phyloP scores from a whole-genome alignment of 1,140 invertebrate species.

The Rhopalosiphum maidis region DNA sequence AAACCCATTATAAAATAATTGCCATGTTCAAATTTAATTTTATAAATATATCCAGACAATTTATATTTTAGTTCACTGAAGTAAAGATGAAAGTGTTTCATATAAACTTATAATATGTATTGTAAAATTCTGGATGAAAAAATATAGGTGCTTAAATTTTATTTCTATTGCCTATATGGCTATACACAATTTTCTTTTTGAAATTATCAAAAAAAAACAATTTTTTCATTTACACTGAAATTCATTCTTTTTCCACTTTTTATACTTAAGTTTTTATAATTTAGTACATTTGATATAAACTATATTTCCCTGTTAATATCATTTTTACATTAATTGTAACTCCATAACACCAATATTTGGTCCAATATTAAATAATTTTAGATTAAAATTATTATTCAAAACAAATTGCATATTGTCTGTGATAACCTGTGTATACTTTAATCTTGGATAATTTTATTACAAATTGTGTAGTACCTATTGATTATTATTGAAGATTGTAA shows the following conservation, averaged over 20 bases:
- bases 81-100: not conserved
- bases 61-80: not conserved
- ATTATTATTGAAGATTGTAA: not conserved
- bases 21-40: not conserved
- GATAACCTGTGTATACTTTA: not conserved
- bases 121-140: too few species aligned
- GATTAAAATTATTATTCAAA: constrained; percentile 27
- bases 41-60: not conserved
- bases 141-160: not conserved
- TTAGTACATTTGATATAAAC: not conserved
- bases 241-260: not conserved
- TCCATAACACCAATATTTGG: not conserved
- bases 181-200: not conserved
- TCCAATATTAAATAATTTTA: constrained; percentile 10
- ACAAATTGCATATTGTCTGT: not conserved
- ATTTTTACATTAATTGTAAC: not conserved
- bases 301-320: not conserved
- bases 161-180: not conserved
- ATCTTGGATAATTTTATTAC: not conserved
- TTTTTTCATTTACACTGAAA: not conserved
- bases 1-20: not conserved
- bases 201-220: not conserved
- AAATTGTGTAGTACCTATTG: not conserved
- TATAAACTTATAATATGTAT: not conserved
- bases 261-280: not conserved